Percentiles rank a stretch among this genome's conserved stretches.
Evolutionary conservation across 1,140 invertebrate genomes (phyloP).

Genomic region (Panonychus citri): DNA sequence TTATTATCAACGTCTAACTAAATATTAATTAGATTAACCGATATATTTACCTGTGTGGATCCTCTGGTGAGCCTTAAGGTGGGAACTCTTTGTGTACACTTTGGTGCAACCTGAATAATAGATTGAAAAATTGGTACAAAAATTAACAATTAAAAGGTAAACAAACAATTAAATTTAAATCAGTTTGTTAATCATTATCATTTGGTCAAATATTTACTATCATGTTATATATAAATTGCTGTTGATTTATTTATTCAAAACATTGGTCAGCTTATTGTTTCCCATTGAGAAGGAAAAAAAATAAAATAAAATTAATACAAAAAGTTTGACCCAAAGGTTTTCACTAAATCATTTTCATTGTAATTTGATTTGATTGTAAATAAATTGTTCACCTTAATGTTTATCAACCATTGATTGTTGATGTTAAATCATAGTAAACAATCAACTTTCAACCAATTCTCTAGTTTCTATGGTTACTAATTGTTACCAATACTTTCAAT

Average conservation of each 20-base stretch:
- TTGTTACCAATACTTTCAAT: no score
- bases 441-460: no score
- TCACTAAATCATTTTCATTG: no score
- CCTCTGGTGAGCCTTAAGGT: constrained; percentile 89
- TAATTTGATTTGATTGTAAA: neutral
- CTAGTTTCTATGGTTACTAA: no score
- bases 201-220: neutral
- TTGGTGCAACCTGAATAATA: constrained; percentile 43
- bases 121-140: constrained; percentile 34
- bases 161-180: no score
- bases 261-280: neutral
- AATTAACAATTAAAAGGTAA: no score
- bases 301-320: neutral
- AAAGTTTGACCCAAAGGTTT: neutral
- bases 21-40: no score
- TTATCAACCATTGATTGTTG: neutral
- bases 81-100: constrained; percentile 96
- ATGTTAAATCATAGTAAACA: neutral
- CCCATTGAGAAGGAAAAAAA: neutral
- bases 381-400: neutral
- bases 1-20: no score
- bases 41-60: constrained; percentile 58
- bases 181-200: neutral
- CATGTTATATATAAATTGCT: neutral
- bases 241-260: neutral